Conservation (phyloP, 2,797 vertebrate genomes). For the Chelon labrosus region DNA sequence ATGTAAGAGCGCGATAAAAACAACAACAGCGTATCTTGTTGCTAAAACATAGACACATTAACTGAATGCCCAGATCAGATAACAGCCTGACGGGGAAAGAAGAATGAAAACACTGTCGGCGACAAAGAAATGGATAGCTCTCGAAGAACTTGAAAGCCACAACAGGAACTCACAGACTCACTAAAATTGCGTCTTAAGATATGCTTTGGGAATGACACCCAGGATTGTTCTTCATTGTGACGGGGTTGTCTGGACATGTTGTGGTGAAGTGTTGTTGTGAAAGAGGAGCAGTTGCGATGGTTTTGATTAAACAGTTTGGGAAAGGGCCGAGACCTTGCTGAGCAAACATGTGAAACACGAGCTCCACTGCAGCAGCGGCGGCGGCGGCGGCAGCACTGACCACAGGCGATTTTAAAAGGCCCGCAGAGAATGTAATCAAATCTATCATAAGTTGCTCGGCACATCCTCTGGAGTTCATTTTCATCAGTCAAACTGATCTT, state of each 20-base stretch:
- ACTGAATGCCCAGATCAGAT: slow-evolving; percentile 34
- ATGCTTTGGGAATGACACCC: slow-evolving; percentile 8
- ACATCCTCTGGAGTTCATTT: slow-evolving; percentile 58
- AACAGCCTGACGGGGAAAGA: slow-evolving; percentile 24
- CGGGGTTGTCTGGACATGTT: slow-evolving; percentile 37
- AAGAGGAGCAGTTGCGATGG: slow-evolving; percentile 30
- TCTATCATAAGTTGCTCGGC: slow-evolving; percentile 46
- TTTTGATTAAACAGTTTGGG: slow-evolving; percentile 33
- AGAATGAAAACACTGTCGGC: slow-evolving; percentile 15
- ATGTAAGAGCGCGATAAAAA: background rate
- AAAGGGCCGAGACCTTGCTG: slow-evolving; percentile 32
- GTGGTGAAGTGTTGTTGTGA: slow-evolving; percentile 35
- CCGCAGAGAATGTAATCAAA: slow-evolving; percentile 44
- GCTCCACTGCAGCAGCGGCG: slow-evolving; percentile 31
- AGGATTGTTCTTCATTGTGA: slow-evolving; percentile 26
- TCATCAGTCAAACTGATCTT: slow-evolving; percentile 51
- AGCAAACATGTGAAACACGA: slow-evolving; percentile 58
- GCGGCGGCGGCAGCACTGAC: slow-evolving; percentile 43
- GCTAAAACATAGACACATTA: slow-evolving; percentile 34
- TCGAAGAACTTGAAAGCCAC: slow-evolving; percentile 19
- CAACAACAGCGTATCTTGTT: slow-evolving; percentile 13
- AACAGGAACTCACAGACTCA: background rate
- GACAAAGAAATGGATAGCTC: background rate
- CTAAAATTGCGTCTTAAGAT: slow-evolving; percentile 15
- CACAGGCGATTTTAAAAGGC: slow-evolving; percentile 38